A percentile compares a stretch with the other conserved stretches of the same genome.
Conservation (phyloP, 2,797 vertebrate species). For the Neosilurus hyrtlii region DNA sequence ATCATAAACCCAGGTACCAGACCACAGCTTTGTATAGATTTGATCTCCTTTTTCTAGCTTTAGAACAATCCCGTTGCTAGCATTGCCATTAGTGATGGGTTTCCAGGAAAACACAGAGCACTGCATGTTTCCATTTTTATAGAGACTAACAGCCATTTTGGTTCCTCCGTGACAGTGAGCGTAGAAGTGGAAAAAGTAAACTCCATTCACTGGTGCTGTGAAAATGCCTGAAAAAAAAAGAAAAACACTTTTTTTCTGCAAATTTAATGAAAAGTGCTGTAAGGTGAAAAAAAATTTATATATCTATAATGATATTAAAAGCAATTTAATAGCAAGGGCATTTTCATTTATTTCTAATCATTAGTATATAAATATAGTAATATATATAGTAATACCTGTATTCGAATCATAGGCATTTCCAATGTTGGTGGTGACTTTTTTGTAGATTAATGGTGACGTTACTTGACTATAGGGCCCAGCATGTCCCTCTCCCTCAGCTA, state of each 20-base stretch:
- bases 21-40: slow-evolving; percentile 31
- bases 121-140: slow-evolving; percentile 12
- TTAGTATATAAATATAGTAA: too few species aligned
- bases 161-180: background rate
- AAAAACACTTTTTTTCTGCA: too few species aligned
- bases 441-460: slow-evolving; percentile 30
- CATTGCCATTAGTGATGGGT: background rate
- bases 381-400: too few species aligned
- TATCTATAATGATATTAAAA: too few species aligned
- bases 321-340: too few species aligned
- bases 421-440: slow-evolving; percentile 39
- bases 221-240: slow-evolving; percentile 34
- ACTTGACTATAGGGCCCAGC: background rate
- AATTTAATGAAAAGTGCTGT: too few species aligned
- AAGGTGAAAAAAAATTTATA: too few species aligned
- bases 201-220: slow-evolving; percentile 44
- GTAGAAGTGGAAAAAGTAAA: slow-evolving; percentile 38
- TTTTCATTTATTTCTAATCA: background rate
- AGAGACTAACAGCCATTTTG: slow-evolving; percentile 35
- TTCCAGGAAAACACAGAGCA: slow-evolving; percentile 21
- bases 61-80: slow-evolving; percentile 41
- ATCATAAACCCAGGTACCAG: slow-evolving; percentile 34
- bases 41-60: slow-evolving; percentile 39
- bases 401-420: slow-evolving; percentile 40
- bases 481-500: background rate